These are phyloP conservation scores for Poeciliopsis gracilis DNA, from an alignment of 2,797 vertebrate genomes.

Conservation along the genomic window DNA sequence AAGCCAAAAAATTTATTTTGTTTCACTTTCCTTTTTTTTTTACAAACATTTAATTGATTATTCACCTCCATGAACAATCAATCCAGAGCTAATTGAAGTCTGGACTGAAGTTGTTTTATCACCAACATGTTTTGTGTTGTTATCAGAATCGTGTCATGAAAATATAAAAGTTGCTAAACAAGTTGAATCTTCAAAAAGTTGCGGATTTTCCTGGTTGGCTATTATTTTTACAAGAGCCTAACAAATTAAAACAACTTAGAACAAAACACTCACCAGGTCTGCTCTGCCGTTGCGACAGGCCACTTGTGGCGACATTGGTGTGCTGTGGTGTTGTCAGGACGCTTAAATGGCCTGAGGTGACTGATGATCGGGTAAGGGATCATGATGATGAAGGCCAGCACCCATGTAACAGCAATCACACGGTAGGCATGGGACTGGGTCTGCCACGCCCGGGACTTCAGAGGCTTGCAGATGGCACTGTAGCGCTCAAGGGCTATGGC, in stretches of 20 bases:
- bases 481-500: slow-evolving; percentile 96
- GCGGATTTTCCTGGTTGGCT: not conserved
- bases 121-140: not conserved
- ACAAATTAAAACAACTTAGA: not conserved
- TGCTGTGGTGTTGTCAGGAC: slow-evolving; percentile 62
- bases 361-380: slow-evolving; percentile 91
- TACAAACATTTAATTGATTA: not conserved
- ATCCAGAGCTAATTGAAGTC: not conserved
- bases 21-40: not conserved
- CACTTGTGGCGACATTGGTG: slow-evolving; percentile 86
- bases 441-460: slow-evolving; percentile 95
- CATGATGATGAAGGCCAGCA: slow-evolving; percentile 90
- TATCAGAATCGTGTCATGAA: not conserved
- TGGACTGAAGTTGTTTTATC: not conserved
- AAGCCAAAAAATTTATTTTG: not conserved
- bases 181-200: not conserved
- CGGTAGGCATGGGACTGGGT: slow-evolving; percentile 94
- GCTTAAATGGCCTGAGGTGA: slow-evolving; percentile 69
- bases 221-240: not conserved
- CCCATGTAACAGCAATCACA: slow-evolving; percentile 91
- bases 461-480: slow-evolving; percentile 95
- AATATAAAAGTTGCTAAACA: not conserved
- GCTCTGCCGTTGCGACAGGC: slow-evolving; percentile 82
- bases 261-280: slow-evolving; percentile 85
- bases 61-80: not conserved